Evolutionary conservation across 2,888 invertebrate species (phyloP), one percentile per base, ranked within the genome.

Genomic region (Plutella xylostella): DNA sequence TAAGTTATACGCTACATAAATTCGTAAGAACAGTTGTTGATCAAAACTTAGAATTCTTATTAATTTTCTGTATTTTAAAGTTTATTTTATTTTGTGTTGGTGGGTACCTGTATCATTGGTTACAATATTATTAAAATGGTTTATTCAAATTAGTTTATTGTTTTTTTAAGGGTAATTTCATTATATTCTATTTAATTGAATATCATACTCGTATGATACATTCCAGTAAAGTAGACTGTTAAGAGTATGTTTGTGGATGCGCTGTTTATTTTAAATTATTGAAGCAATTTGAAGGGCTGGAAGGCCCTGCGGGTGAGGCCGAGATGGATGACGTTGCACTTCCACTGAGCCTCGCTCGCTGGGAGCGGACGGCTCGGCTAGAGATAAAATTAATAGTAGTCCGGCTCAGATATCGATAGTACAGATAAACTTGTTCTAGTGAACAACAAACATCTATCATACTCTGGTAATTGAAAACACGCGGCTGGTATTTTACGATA

Each of bases 261-360:
- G 51, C 61, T 78, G 69, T 79, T 77, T 79, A 77, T 76, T 77
- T 78, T 68, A 72, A 74, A 70, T 65, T 63, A 69, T 72, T 69
- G 66, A 67, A 72, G 70, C 68, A 63, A 69, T 76, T 70, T 63
- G 60, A 58, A 68, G 65, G 68, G 67, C 31, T 15, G 35, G 38
- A 5, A 18, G 28, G 18, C 61, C 58, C 57, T 58, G 56, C 55
- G 62, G 63, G 62, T 61, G 63, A 63, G 64, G 68, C 62, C 63
- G 61, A 70, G 65, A 72, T 63, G 59, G 63, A 76, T 80, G 80
- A 80, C 78, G 60, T 61, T 70, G 76, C 78, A 62, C 62, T 71
- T 76, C 68, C 56, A 59, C 60, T 55, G 53, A n/a, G 56, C 54
- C 51, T 56, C 58, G 56, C 61, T 60, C 57, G 60, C 57, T 61